These are phyloP conservation scores for Melolontha melolontha DNA, from an alignment of 2,888 invertebrate species.

Conservation along the genomic window DNA sequence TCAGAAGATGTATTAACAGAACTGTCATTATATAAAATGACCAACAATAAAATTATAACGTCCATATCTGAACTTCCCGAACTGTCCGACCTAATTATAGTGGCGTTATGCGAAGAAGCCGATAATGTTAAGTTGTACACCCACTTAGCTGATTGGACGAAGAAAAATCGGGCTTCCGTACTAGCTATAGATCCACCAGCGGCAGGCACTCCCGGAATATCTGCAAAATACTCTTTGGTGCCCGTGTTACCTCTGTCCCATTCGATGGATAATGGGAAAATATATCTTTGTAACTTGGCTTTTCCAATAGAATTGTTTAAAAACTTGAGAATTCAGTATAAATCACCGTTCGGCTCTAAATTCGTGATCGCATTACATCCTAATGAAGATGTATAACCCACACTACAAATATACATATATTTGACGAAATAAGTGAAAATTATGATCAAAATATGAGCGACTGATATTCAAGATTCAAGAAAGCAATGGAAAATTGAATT, in stretches of 20 bases:
- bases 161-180: conserved; percentile 77
- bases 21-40: conserved; percentile 75
- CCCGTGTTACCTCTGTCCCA: conserved; percentile 78
- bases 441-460: neutral
- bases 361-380: conserved; percentile 81
- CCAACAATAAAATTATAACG: conserved; percentile 71
- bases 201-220: conserved; percentile 72
- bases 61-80: conserved; percentile 66
- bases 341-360: conserved; percentile 87
- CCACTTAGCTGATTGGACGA: conserved; percentile 76
- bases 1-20: conserved; percentile 71
- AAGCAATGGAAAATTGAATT: no score
- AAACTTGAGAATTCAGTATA: conserved; percentile 82
- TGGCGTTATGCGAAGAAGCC: conserved; percentile 68
- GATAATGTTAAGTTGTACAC: conserved; percentile 65
- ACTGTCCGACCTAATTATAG: conserved; percentile 69
- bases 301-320: conserved; percentile 82
- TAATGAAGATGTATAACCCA: conserved; percentile 50
- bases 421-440: neutral
- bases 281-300: conserved; percentile 88
- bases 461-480: no score
- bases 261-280: conserved; percentile 74
- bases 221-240: conserved; percentile 76
- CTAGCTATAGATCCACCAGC: conserved; percentile 83
- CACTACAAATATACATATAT: neutral